phyloP scores from a whole-genome alignment of 2,888 invertebrate genomes.

The Dexiosoma caninum region DNA sequence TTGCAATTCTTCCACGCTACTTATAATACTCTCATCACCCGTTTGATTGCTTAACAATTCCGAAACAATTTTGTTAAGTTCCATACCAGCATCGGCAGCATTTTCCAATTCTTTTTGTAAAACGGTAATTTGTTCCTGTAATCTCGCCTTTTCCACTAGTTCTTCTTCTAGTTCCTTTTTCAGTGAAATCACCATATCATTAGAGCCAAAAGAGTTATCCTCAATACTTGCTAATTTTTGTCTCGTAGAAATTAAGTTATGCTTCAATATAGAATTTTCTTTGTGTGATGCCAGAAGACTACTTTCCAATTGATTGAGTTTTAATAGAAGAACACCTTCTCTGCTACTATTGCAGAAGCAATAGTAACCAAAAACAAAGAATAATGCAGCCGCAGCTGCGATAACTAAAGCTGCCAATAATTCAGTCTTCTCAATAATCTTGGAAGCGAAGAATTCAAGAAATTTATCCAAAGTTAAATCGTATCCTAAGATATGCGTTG shows the following conservation, averaged over 20 bases:
- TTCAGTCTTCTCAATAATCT: constrained; percentile 77
- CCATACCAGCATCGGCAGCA: constrained; percentile 88
- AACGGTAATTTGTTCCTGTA: constrained; percentile 84
- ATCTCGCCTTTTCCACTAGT: constrained; percentile 77
- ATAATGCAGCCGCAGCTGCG: constrained; percentile 84
- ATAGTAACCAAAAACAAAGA: constrained; percentile 87
- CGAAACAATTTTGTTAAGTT: constrained; percentile 83
- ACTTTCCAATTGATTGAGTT: constrained; percentile 82
- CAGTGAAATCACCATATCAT: constrained; percentile 84
- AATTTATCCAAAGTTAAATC: constrained; percentile 69
- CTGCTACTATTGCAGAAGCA: constrained; percentile 86
- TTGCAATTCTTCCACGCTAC: constrained; percentile 83
- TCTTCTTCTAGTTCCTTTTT: constrained; percentile 82
- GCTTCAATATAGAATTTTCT: constrained; percentile 83
- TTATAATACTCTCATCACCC: constrained; percentile 81
- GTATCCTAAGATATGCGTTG: neutral
- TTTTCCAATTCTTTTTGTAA: constrained; percentile 87
- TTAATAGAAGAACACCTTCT: constrained; percentile 84
- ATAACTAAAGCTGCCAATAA: constrained; percentile 81
- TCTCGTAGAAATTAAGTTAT: constrained; percentile 81
- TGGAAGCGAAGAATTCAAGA: constrained; percentile 67
- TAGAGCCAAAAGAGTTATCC: constrained; percentile 85
- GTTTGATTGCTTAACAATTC: constrained; percentile 84
- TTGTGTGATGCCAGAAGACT: constrained; percentile 81
- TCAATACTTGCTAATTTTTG: constrained; percentile 82